Base-by-base conservation (phyloP, 2,888 invertebrate genomes). In the Hartigia nigra region DNA sequence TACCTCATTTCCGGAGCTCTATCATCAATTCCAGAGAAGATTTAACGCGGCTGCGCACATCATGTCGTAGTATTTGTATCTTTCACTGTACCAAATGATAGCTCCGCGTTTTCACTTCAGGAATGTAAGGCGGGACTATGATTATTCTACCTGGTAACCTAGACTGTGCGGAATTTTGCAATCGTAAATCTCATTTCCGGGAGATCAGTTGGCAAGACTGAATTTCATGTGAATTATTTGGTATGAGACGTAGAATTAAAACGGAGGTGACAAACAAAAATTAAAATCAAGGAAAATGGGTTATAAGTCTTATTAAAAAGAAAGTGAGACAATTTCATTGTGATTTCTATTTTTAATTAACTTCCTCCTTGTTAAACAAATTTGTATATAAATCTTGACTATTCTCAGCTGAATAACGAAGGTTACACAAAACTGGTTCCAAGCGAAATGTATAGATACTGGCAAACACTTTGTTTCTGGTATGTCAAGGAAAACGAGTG, bases 401-500 rank as follows among this genome's bases (percentile, higher is more conserved):
- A 14, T 55, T 14, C 31, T n/a, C 31, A 32, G 72, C 12, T 34
- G 72, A 12, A 12, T 72, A 12, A 12, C 32, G 12, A 72, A 72
- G 72, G 32, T 72, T 72, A 4, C 31, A 34, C 72, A 12, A 72
- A 34, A 34, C 34, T 72, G 70, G 70, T 31, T 14, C 31, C 31
- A 70, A 70, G 12, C 32, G 12, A 32, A 32, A 14, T 31, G 31
- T 12, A 31, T 70, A 70, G 2, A 70, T 70, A 31, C 70, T 70
- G 4, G 72, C 34, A 72, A 32, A 72, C 14, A 36, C 23, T 34
- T 75, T 75, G 34, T 31, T 36, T n/a, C 80, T 82, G 84, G 80
- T 84, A 77, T 89, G 89, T 88, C 88, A 88, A 88, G 88, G 89
- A 85, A 87, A 88, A 86, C 87, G 77, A 80, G 86, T 83, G 79